These are phyloP conservation scores for Anser brachyrhynchus DNA, from an alignment of 2,113 vertebrate genomes.

Conservation along the genomic window DNA sequence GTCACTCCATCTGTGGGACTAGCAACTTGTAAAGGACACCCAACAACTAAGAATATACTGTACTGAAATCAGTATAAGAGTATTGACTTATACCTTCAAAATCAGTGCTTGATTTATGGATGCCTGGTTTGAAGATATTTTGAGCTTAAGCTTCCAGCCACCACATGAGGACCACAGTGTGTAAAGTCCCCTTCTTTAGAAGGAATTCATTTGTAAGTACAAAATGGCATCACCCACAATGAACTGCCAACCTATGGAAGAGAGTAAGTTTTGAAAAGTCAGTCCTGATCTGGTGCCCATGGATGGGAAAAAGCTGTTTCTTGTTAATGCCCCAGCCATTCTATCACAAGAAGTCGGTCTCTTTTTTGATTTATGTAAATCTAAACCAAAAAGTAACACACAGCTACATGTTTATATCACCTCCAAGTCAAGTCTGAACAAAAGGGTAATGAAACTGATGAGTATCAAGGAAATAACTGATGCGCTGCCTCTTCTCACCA, in stretches of 20 bases:
- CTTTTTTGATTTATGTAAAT: not conserved
- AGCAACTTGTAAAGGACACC: not conserved
- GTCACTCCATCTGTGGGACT: not conserved
- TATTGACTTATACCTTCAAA: not conserved
- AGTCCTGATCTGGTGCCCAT: not conserved
- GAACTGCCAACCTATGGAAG: not conserved
- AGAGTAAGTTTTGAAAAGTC: not conserved
- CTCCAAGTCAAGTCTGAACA: conserved; percentile 52
- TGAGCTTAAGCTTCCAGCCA: not conserved
- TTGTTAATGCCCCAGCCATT: not conserved
- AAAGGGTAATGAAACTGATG: conserved; percentile 25
- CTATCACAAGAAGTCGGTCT: not conserved
- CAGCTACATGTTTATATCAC: not conserved
- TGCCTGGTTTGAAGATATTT: not conserved
- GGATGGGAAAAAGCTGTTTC: not conserved
- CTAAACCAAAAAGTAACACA: not conserved
- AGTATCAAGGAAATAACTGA: conserved; percentile 22
- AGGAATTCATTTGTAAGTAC: not conserved
- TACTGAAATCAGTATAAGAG: not conserved
- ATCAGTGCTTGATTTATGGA: not conserved
- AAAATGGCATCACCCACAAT: not conserved
- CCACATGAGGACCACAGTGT: not conserved
- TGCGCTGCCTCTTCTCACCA: not conserved
- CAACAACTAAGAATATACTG: not conserved
- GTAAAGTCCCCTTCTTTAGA: not conserved